These are phyloP conservation scores for Solenopsis fugax DNA, from an alignment of 1,140 invertebrate species.

Conservation along the genomic window DNA sequence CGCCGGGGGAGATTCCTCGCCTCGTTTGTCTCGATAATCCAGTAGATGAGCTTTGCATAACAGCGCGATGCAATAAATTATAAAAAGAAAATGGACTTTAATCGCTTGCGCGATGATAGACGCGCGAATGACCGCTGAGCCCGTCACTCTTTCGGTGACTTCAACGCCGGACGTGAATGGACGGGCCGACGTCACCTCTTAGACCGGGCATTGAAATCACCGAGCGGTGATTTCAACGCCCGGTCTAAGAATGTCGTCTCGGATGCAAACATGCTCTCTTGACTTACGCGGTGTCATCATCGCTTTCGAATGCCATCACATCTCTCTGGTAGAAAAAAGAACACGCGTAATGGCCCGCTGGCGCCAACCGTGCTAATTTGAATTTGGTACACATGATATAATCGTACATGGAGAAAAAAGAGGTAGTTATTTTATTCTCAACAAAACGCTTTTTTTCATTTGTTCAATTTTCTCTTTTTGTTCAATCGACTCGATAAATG, in stretches of 20 bases:
- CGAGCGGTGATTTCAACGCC: slow-evolving; percentile 55
- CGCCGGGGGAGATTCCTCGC: background rate
- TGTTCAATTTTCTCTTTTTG: background rate
- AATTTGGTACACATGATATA: background rate
- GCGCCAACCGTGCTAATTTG: background rate
- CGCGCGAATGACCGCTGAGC: background rate
- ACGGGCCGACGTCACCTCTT: background rate
- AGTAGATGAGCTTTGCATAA: background rate
- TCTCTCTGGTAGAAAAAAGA: background rate
- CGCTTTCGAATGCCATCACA: background rate
- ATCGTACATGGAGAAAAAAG: background rate
- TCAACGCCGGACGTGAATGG: slow-evolving; percentile 11
- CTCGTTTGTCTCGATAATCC: background rate
- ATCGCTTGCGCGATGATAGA: background rate
- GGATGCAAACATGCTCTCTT: background rate
- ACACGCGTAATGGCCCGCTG: background rate
- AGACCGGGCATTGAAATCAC: too few relatives aligned
- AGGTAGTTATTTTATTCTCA: background rate
- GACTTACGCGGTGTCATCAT: slow-evolving; percentile 14
- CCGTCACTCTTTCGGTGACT: slow-evolving; percentile 3
- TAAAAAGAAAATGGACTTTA: background rate
- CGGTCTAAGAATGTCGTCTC: slow-evolving; percentile 11
- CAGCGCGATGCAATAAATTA: background rate
- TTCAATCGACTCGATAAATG: background rate
- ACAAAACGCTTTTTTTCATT: background rate